Evolutionary conservation across 2,888 invertebrate species (phyloP).

Genomic region (Drosophila atripex): DNA sequence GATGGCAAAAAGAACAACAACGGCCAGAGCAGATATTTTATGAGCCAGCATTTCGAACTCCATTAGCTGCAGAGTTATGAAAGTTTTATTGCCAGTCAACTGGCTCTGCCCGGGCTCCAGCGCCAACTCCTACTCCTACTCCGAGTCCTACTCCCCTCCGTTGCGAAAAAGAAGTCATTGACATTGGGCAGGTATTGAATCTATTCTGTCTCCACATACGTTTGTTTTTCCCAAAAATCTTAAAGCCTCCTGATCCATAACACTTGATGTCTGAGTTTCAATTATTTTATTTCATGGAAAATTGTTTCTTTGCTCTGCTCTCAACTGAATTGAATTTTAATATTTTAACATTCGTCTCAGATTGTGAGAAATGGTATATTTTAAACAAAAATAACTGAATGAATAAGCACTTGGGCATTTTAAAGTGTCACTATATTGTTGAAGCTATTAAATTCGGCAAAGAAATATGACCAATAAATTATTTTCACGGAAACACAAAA

Average conservation of each 20-base stretch:
- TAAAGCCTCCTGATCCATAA: not conserved
- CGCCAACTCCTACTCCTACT: slow-evolving; percentile 2
- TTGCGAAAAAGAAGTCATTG: slow-evolving; percentile 64
- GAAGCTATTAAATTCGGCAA: not conserved
- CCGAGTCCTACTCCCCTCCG: slow-evolving; percentile 2
- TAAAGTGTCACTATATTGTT: slow-evolving; percentile 1
- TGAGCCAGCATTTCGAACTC: slow-evolving; percentile 76
- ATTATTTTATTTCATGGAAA: slow-evolving; percentile 3
- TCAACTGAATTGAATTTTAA: slow-evolving; percentile 26
- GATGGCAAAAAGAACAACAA: slow-evolving; percentile 21
- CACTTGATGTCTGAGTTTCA: not conserved
- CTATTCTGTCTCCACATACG: slow-evolving; percentile 8
- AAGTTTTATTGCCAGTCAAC: slow-evolving; percentile 77
- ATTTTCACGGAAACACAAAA: slow-evolving; percentile 8
- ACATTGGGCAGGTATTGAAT: slow-evolving; percentile 47
- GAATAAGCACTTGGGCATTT: not conserved
- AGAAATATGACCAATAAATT: not conserved
- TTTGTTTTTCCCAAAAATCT: not conserved
- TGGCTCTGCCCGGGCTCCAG: slow-evolving; percentile 40
- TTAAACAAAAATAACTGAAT: not conserved
- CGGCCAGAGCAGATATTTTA: slow-evolving; percentile 68
- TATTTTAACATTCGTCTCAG: slow-evolving; percentile 17
- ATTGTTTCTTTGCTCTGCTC: slow-evolving; percentile 6
- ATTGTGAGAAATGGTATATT: not conserved
- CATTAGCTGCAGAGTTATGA: slow-evolving; percentile 77